Conservation (phyloP, 2,113 vertebrate genomes). For the Antennarius striatus region DNA sequence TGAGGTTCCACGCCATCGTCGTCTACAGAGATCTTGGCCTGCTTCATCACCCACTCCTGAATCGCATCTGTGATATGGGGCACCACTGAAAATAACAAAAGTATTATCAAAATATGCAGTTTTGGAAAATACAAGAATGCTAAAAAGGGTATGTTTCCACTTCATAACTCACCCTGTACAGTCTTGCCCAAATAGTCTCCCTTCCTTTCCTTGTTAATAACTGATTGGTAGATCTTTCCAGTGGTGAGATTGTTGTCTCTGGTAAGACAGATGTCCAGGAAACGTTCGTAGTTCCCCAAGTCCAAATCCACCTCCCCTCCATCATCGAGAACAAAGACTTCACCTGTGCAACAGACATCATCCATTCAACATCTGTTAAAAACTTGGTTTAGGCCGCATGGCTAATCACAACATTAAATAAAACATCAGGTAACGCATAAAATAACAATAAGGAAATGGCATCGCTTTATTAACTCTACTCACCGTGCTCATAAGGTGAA, state of each 20-base stretch:
- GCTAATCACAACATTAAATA: not conserved
- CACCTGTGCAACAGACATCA: constrained; percentile 77
- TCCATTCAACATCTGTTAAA: not conserved
- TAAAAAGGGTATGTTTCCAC: not conserved
- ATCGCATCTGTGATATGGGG: constrained; percentile 98
- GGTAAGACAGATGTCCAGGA: constrained; percentile 94
- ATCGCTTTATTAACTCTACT: not conserved
- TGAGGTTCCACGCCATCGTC: constrained; percentile 92
- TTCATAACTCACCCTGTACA: constrained; percentile 71
- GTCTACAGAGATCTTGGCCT: constrained; percentile 91
- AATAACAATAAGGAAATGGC: not conserved
- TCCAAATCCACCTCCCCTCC: constrained; percentile 97
- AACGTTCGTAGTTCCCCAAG: constrained; percentile 96
- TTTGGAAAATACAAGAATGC: too few relatives aligned
- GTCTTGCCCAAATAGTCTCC: constrained; percentile 98
- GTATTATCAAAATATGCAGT: too few relatives aligned
- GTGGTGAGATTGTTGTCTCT: constrained; percentile 97
- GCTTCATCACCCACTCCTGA: constrained; percentile 96
- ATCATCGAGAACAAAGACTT: constrained; percentile 96
- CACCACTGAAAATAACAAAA: constrained; percentile 80
- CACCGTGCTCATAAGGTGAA: constrained; percentile 96
- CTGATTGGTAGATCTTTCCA: constrained; percentile 96
- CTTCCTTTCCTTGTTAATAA: constrained; percentile 95
- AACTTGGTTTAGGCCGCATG: not conserved
- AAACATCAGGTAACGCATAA: not conserved